Percentiles rank a stretch among this genome's conserved stretches.
Conservation (phyloP, 2,888 invertebrate genomes). For the Sympetrum striolatum region DNA sequence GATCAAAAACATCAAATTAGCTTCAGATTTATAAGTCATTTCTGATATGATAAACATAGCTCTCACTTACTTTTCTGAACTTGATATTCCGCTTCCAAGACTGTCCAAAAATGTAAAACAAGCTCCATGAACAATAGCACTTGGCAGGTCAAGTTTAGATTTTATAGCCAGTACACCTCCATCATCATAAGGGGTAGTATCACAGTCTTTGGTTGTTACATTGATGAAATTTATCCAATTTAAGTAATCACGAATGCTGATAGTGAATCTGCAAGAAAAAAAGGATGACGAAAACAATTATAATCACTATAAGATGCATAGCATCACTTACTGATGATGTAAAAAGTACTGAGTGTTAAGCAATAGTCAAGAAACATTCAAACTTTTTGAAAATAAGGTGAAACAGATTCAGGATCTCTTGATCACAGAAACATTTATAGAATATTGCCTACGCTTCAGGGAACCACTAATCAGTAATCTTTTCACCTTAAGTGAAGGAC, state of each 20-base stretch:
- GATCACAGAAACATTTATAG: too few species aligned
- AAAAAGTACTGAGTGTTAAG: too few species aligned
- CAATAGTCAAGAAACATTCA: too few species aligned
- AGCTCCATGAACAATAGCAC: conserved; percentile 88
- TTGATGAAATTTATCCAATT: conserved; percentile 94
- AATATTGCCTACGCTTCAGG: too few species aligned
- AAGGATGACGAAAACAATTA: too few species aligned
- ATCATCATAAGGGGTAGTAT: conserved; percentile 43
- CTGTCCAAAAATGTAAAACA: conserved; percentile 91
- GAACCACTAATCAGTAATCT: too few species aligned
- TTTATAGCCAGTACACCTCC: neutral
- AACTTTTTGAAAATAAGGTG: too few species aligned
- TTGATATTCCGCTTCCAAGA: conserved; percentile 82
- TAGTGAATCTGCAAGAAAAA: conserved; percentile 69
- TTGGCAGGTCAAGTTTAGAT: conserved; percentile 60
- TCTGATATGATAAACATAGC: neutral
- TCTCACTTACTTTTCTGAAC: conserved; percentile 53
- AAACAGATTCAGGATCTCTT: too few species aligned
- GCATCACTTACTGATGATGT: too few species aligned
- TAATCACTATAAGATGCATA: too few species aligned
- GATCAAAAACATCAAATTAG: neutral
- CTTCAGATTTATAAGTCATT: too few species aligned
- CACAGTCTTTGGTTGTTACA: conserved; percentile 57
- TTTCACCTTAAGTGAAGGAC: too few species aligned
- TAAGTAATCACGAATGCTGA: conserved; percentile 90